Conservation (phyloP, 2,113 vertebrate genomes). For the Rhinolophus ferrumequinum region DNA sequence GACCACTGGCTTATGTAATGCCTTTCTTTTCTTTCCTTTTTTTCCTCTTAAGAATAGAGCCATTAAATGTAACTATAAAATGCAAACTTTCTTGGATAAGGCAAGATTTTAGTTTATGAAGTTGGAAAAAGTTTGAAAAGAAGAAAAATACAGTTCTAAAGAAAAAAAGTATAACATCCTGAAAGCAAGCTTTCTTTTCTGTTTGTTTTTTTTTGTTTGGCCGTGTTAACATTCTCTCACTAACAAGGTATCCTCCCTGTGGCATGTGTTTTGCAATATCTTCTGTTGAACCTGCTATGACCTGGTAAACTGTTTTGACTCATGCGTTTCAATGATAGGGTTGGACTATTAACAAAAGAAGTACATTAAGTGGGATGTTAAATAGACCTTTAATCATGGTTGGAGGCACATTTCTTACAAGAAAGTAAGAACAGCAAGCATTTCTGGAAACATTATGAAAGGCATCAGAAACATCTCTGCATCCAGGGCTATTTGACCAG, state of each 20-base stretch:
- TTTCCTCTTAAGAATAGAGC: neutral
- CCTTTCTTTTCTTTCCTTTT: neutral
- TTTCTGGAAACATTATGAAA: neutral
- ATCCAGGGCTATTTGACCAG: neutral
- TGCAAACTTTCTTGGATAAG: neutral
- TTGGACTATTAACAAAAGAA: neutral
- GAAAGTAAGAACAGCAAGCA: neutral
- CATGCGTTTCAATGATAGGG: neutral
- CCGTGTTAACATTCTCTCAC: neutral
- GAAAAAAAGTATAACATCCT: neutral
- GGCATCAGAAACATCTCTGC: neutral
- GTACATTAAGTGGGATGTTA: neutral
- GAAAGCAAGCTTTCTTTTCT: neutral
- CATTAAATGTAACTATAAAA: neutral
- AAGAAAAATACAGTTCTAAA: neutral
- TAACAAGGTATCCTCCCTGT: accelerated
- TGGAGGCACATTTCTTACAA: neutral
- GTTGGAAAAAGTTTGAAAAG: neutral
- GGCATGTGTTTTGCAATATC: neutral
- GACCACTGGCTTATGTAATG: neutral
- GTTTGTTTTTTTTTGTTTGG: neutral
- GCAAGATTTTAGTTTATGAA: neutral
- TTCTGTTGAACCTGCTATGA: neutral
- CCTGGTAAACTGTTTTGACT: neutral
- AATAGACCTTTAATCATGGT: neutral